Conservation (phyloP, 2,797 vertebrate genomes). For the Melanitta fusca region DNA sequence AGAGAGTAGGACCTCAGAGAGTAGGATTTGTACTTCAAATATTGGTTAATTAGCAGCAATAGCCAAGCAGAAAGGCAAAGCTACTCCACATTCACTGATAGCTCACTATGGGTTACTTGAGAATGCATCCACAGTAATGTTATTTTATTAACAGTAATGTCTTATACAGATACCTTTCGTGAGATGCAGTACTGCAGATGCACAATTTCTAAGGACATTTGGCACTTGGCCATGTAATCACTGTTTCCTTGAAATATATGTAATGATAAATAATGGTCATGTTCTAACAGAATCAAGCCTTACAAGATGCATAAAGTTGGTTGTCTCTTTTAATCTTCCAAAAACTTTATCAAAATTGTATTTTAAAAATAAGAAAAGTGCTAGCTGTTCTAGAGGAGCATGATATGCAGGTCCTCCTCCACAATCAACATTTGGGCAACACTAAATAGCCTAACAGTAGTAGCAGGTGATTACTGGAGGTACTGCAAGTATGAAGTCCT, state of each 20-base stretch:
- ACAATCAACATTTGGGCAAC: background rate
- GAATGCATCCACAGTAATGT: background rate
- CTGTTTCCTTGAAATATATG: background rate
- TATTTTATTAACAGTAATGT: background rate
- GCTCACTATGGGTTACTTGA: background rate
- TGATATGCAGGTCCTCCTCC: background rate
- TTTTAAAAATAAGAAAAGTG: background rate
- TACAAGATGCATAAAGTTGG: background rate
- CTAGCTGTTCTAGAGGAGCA: background rate
- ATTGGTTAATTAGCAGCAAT: background rate
- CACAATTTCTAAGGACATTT: background rate
- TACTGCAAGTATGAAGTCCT: background rate
- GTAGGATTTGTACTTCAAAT: background rate
- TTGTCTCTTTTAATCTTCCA: background rate
- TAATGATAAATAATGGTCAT: background rate
- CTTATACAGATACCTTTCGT: background rate
- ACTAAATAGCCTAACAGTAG: background rate
- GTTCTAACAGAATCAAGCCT: background rate
- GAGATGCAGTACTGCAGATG: background rate
- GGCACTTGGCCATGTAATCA: background rate
- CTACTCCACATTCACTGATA: rapidly evolving
- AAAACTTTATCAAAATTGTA: background rate
- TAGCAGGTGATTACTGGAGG: background rate
- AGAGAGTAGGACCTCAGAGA: background rate
- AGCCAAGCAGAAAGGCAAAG: background rate